A percentile compares a stretch with the other conserved stretches of the same genome.
phyloP scores from a whole-genome alignment of 2,113 vertebrate species.

The Meles meles region DNA sequence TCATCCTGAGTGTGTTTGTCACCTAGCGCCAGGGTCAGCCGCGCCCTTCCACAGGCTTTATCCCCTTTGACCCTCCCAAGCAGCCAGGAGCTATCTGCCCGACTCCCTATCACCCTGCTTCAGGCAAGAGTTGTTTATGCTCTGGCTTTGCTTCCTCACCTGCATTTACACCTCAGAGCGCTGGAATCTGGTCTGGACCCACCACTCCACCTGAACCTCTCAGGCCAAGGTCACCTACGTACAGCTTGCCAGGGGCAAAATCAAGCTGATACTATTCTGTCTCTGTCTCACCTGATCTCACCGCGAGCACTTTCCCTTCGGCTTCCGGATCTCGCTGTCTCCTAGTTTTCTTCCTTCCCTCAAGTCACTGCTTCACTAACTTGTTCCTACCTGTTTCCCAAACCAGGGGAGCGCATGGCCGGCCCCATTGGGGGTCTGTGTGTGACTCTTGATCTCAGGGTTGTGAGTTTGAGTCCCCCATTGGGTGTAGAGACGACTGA shows the following conservation, averaged over 20 bases:
- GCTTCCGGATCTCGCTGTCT: neutral
- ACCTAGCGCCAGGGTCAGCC: fast-evolving
- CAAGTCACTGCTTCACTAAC: neutral
- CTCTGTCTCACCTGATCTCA: neutral
- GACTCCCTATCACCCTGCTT: neutral
- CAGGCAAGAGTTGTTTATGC: slow-evolving; percentile 13
- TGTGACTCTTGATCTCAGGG: neutral
- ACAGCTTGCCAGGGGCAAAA: neutral
- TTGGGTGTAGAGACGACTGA: neutral
- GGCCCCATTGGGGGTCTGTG: fast-evolving
- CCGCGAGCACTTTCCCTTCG: neutral
- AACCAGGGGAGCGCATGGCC: neutral
- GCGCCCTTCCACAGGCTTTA: neutral
- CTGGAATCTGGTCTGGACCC: slow-evolving; percentile 4
- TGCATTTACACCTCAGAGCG: neutral
- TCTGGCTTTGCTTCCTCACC: neutral
- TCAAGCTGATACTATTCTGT: neutral
- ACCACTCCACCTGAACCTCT: neutral
- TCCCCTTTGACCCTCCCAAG: neutral
- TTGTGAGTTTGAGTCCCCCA: neutral
- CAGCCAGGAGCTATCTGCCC: neutral
- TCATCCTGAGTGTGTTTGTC: fast-evolving
- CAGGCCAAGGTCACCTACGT: slow-evolving; percentile 15
- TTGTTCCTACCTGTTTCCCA: neutral
- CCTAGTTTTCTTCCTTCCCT: neutral